phyloP scores from a whole-genome alignment of 1,140 invertebrate species.

The Penaeus chinensis region DNA sequence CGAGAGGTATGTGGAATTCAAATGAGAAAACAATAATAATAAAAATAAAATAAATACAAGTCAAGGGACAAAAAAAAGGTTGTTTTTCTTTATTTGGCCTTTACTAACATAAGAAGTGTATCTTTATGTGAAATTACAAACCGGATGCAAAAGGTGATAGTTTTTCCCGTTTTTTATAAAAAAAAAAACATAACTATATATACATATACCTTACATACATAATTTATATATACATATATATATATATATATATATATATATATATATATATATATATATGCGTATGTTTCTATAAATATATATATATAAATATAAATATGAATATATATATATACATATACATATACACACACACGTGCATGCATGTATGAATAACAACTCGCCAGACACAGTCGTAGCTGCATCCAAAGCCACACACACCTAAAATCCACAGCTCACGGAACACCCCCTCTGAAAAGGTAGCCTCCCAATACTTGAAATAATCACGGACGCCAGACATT shows the following conservation, averaged over 20 bases:
- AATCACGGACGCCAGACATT: no score
- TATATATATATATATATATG: conserved; percentile 11
- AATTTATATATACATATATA: background rate
- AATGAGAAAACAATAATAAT: no score
- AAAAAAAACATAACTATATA: background rate
- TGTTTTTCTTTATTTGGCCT: no score
- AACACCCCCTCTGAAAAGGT: no score
- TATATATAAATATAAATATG: conserved; percentile 1
- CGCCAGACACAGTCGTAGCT: background rate
- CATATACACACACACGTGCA: background rate
- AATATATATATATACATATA: conserved; percentile 15
- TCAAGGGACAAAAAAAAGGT: no score
- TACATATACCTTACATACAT: conserved; percentile 3
- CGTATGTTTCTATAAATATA: background rate
- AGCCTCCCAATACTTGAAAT: no score
- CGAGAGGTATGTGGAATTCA: no score
- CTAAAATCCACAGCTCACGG: background rate
- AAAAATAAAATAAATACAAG: no score
- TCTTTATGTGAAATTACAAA: no score
- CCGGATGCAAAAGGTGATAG: no score
- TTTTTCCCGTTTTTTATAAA: background rate
- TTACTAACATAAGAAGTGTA: no score
- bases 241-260: conserved; percentile 12
- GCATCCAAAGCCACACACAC: background rate
- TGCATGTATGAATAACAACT: background rate